Conservation (phyloP, 2,888 invertebrate species). For the Synergus japonicus region DNA sequence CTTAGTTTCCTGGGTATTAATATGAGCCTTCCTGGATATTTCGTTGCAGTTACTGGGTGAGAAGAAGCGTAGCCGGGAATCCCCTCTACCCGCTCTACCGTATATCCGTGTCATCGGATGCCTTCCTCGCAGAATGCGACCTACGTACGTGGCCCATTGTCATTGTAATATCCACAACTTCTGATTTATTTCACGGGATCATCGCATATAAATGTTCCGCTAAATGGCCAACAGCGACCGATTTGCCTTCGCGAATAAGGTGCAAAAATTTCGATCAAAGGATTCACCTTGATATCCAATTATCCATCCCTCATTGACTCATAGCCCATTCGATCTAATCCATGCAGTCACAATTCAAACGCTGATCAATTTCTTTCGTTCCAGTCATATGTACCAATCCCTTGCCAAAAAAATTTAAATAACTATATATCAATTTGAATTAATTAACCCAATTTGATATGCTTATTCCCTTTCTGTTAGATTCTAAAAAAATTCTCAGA, state of each 20-base stretch:
- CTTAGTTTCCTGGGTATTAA: not conserved
- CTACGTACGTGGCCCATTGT: conserved; percentile 64
- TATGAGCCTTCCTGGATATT: conserved; percentile 9
- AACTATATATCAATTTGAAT: not conserved
- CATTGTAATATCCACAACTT: conserved; percentile 69
- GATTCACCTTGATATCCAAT: conserved; percentile 23
- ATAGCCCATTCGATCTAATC: not conserved
- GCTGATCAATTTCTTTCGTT: conserved; percentile 8
- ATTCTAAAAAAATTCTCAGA: not conserved
- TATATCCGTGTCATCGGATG: conserved; percentile 62
- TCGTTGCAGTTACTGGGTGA: not conserved
- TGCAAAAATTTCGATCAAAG: conserved; percentile 23
- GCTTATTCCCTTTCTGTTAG: not conserved
- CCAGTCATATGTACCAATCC: not conserved
- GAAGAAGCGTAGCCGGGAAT: conserved; percentile 46
- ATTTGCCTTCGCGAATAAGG: conserved; percentile 45
- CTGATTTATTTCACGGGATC: conserved; percentile 71
- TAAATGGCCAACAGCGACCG: conserved; percentile 50
- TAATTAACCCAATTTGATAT: not conserved
- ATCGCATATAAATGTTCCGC: conserved; percentile 61
- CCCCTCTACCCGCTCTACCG: conserved; percentile 54
- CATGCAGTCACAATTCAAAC: not conserved
- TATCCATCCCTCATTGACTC: not conserved
- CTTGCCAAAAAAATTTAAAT: not conserved
- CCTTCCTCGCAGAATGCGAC: conserved; percentile 57